Percentiles rank a stretch among this genome's conserved stretches.
Evolutionary conservation across 2,888 invertebrate species (phyloP).

Genomic region (Chromoteleia sp.): DNA sequence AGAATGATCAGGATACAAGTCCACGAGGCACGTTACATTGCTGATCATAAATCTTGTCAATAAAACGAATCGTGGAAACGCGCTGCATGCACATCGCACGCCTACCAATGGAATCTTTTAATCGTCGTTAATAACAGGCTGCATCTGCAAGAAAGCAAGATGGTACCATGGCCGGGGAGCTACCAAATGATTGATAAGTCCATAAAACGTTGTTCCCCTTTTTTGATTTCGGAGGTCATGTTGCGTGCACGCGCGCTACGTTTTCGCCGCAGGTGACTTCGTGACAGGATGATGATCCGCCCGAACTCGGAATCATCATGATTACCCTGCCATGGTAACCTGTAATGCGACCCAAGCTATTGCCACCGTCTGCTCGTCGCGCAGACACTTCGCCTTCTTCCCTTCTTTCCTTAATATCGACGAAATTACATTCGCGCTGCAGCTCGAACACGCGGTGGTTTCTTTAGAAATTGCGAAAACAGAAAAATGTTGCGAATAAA

Average conservation of each 20-base stretch:
- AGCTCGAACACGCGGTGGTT: no score
- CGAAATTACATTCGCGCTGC: no score
- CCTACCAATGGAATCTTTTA: conserved; percentile 82
- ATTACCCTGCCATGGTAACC: conserved; percentile 83
- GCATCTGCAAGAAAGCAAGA: conserved; percentile 75
- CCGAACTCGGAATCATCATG: conserved; percentile 82
- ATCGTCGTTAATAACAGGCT: conserved; percentile 83
- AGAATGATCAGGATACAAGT: conserved; percentile 47
- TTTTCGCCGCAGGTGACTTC: conserved; percentile 83
- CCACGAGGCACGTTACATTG: conserved; percentile 40
- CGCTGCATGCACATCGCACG: conserved; percentile 67
- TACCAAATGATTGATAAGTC: conserved; percentile 85
- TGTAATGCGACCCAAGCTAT: conserved; percentile 81
- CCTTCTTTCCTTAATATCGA: conserved; percentile 29
- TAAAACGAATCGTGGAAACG: conserved; percentile 80
- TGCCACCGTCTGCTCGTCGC: conserved; percentile 80
- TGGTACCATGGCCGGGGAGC: conserved; percentile 74
- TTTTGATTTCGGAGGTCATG: conserved; percentile 73
- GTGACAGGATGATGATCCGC: conserved; percentile 84
- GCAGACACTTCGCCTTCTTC: conserved; percentile 43
- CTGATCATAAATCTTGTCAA: conserved; percentile 80
- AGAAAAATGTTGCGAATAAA: no score
- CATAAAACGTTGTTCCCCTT: conserved; percentile 80
- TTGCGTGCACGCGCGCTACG: conserved; percentile 73
- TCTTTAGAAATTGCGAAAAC: no score